These are phyloP conservation scores for Coreius guichenoti DNA, from an alignment of 2,797 vertebrate genomes.

Conservation along the genomic window DNA sequence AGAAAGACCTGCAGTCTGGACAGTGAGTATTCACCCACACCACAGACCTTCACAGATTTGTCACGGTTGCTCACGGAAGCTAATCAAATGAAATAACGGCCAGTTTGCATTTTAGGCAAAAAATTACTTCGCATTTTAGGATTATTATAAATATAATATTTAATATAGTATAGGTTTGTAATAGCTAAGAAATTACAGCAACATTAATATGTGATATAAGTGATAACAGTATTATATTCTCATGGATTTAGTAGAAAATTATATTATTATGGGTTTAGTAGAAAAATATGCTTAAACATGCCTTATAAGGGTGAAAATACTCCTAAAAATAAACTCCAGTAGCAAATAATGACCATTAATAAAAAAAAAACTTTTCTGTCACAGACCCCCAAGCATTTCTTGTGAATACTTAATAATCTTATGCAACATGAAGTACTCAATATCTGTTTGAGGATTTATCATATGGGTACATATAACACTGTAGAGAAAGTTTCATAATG, in stretches of 20 bases:
- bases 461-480: background rate
- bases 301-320: background rate
- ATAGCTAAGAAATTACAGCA: background rate
- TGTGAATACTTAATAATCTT: background rate
- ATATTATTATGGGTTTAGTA: background rate
- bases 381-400: background rate
- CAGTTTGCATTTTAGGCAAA: background rate
- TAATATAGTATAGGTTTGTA: background rate
- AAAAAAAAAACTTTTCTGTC: background rate
- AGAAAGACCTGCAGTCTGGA: slow-evolving; percentile 94
- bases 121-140: background rate
- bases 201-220: background rate
- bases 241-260: background rate
- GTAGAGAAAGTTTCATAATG: background rate
- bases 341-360: background rate
- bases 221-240: background rate
- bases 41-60: background rate
- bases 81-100: background rate
- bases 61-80: background rate
- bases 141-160: background rate
- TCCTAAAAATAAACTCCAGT: background rate
- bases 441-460: background rate
- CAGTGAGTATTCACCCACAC: slow-evolving; percentile 83
- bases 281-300: background rate
- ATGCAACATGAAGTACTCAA: background rate